These are phyloP conservation scores for Hippocampus guttulatus DNA, from an alignment of 2,113 vertebrate species.

Conservation along the genomic window DNA sequence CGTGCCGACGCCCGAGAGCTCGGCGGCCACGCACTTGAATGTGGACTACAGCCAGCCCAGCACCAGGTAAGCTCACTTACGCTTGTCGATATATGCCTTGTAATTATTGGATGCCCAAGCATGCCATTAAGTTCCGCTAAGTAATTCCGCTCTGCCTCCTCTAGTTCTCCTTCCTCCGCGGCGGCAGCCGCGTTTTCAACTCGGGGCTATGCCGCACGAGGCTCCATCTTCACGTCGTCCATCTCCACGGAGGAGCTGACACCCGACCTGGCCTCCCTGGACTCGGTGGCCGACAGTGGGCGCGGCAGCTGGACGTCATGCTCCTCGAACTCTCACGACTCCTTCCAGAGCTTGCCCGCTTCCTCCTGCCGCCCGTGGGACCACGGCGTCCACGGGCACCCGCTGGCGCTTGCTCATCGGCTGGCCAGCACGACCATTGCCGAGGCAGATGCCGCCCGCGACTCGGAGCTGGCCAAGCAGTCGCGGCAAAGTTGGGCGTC, in stretches of 20 bases:
- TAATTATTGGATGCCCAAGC: no score
- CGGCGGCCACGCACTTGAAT: slow-evolving; percentile 51
- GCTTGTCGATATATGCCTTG: no score
- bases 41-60: slow-evolving; percentile 73
- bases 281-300: slow-evolving; percentile 84
- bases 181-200: slow-evolving; percentile 40
- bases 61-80: slow-evolving; percentile 70
- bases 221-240: slow-evolving; percentile 75
- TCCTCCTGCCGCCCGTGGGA: slow-evolving; percentile 77
- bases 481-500: slow-evolving; percentile 88
- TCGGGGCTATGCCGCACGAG: slow-evolving; percentile 67
- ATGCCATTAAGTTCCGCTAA: not conserved
- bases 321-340: slow-evolving; percentile 94
- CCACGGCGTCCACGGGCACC: slow-evolving; percentile 65
- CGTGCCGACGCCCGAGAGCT: slow-evolving; percentile 62
- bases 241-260: slow-evolving; percentile 85
- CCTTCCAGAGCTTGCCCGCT: slow-evolving; percentile 84
- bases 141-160: not conserved
- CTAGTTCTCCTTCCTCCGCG: not conserved
- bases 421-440: slow-evolving; percentile 79
- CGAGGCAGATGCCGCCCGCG: slow-evolving; percentile 73
- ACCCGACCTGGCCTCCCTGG: slow-evolving; percentile 78
- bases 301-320: slow-evolving; percentile 97
- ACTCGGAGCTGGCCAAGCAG: slow-evolving; percentile 67
- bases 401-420: slow-evolving; percentile 78